Evolutionary conservation across 2,113 vertebrate genomes (phyloP).

Genomic region (Canis aureus): DNA sequence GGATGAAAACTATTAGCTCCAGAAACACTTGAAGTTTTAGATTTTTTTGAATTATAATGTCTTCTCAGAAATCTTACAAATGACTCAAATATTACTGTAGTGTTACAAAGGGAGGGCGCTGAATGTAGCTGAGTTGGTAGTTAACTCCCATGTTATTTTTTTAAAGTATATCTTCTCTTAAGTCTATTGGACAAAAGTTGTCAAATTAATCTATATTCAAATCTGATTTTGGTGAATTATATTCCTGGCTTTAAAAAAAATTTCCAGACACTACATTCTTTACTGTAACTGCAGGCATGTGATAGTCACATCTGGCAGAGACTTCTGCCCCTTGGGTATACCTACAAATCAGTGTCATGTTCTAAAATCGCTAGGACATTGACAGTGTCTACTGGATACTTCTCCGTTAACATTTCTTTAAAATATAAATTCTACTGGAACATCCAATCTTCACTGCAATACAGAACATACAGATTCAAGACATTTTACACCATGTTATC

Average conservation of each 20-base stretch:
- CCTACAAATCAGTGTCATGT: neutral
- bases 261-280: neutral
- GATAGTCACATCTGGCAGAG: neutral
- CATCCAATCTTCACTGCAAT: neutral
- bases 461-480: neutral
- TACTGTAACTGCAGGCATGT: neutral
- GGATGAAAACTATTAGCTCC: neutral
- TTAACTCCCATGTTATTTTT: neutral
- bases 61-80: neutral
- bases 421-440: neutral
- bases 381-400: accelerated
- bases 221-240: neutral
- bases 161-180: neutral
- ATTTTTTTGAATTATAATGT: neutral
- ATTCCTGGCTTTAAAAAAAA: neutral
- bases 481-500: accelerated
- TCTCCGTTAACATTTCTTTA: neutral
- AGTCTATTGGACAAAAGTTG: neutral
- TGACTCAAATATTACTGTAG: neutral
- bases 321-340: neutral
- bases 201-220: neutral
- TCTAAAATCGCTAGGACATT: neutral
- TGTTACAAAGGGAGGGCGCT: neutral
- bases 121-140: accelerated
- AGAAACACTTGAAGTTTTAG: neutral